Percentiles rank a stretch among this genome's conserved stretches.
Conservation (phyloP, 2,888 invertebrate genomes). For the Exephanes ischioxanthus region DNA sequence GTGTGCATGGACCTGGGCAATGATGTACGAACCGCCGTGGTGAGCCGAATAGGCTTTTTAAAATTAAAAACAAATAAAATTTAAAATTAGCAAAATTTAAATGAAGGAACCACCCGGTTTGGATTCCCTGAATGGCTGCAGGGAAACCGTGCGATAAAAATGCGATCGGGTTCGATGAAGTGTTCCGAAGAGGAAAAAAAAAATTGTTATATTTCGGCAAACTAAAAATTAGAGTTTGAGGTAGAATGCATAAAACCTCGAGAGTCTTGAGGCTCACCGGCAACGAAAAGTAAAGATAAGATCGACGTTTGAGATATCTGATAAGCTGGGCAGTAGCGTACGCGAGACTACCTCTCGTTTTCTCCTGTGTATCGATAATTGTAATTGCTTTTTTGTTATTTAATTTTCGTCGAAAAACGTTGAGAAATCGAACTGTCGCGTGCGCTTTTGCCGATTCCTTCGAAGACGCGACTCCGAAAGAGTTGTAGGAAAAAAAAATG, state of each 20-base stretch:
- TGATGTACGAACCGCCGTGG: conserved; percentile 22
- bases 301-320: conserved; percentile 37
- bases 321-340: conserved; percentile 26
- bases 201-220: conserved; percentile 4
- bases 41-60: conserved; percentile 57
- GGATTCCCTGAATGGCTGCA: conserved; percentile 89
- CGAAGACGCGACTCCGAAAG: conserved; percentile 21
- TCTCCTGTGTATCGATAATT: conserved; percentile 3
- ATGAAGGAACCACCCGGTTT: conserved; percentile 83
- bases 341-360: conserved; percentile 21
- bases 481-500: conserved; percentile 42
- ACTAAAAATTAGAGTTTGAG: conserved; percentile 21
- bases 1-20: conserved; percentile 20
- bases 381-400: background rate
- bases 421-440: conserved; percentile 18
- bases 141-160: conserved; percentile 85
- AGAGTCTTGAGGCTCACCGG: conserved; percentile 47
- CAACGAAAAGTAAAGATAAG: conserved; percentile 9
- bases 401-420: conserved; percentile 16
- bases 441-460: conserved; percentile 30
- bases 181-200: conserved; percentile 69
- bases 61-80: conserved; percentile 52
- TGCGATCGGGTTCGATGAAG: conserved; percentile 84
- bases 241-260: conserved; percentile 15
- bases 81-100: conserved; percentile 32